These are phyloP conservation scores for Sclerurus mexicanus DNA, from an alignment of 2,113 vertebrate genomes.

Conservation along the genomic window DNA sequence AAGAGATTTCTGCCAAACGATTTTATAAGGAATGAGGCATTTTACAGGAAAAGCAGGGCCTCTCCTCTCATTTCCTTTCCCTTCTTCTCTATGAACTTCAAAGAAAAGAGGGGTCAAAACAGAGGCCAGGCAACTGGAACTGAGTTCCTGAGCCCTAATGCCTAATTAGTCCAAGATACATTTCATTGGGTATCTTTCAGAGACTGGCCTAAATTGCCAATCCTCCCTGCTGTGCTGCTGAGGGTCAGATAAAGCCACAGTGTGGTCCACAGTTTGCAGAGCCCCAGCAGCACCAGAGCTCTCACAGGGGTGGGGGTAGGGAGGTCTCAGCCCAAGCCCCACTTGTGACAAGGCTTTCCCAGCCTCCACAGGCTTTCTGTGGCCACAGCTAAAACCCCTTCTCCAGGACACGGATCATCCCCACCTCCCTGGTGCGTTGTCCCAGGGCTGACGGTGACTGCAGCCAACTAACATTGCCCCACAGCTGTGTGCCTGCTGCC, in stretches of 20 bases:
- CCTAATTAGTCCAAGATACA: slow-evolving; percentile 41
- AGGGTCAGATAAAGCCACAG: not conserved
- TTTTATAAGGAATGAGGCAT: slow-evolving; percentile 47
- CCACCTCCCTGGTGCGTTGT: not conserved
- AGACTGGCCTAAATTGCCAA: not conserved
- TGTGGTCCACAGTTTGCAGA: not conserved
- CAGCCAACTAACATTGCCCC: rapidly evolving
- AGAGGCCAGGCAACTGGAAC: slow-evolving; percentile 44
- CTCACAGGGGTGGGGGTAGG: rapidly evolving
- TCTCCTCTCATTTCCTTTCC: slow-evolving; percentile 60
- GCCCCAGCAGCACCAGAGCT: not conserved
- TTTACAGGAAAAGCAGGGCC: slow-evolving; percentile 59
- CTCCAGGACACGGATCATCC: not conserved
- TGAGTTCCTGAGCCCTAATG: slow-evolving; percentile 14
- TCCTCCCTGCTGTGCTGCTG: not conserved
- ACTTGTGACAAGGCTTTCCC: not conserved
- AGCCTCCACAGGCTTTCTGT: not conserved
- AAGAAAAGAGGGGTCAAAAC: slow-evolving; percentile 53
- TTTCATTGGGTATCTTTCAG: not conserved
- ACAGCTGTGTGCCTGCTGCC: not conserved
- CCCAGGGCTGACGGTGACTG: not conserved
- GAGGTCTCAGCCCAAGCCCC: rapidly evolving
- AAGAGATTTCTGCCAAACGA: slow-evolving; percentile 27
- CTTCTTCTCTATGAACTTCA: slow-evolving; percentile 40
- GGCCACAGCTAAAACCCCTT: not conserved